These are phyloP conservation scores for Accipiter cooperii DNA, from an alignment of 2,113 vertebrate species.

Conservation along the genomic window DNA sequence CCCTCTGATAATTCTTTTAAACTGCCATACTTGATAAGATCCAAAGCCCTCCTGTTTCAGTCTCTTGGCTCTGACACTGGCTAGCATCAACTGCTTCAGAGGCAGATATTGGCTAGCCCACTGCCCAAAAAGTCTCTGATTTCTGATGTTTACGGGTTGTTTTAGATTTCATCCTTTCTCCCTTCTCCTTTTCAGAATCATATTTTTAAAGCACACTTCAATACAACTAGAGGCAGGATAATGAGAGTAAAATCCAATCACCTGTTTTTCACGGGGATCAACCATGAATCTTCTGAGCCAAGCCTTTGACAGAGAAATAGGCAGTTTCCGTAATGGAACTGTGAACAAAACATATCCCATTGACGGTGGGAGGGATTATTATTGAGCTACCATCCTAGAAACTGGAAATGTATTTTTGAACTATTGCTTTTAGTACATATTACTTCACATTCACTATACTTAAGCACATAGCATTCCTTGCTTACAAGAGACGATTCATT, in stretches of 20 bases:
- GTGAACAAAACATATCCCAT: slow-evolving; percentile 23
- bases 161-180: neutral
- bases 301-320: slow-evolving; percentile 21
- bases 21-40: neutral
- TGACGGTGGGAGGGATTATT: neutral
- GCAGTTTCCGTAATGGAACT: slow-evolving; percentile 29
- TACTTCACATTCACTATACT: neutral
- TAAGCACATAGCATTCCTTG: neutral
- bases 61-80: neutral
- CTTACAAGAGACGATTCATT: neutral
- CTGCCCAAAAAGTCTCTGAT: neutral
- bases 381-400: slow-evolving; percentile 13
- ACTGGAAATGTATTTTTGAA: slow-evolving; percentile 31
- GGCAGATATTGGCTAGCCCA: neutral
- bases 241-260: slow-evolving; percentile 50
- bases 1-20: neutral
- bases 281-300: slow-evolving; percentile 12
- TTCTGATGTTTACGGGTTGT: neutral
- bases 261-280: slow-evolving; percentile 20
- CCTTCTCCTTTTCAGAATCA: neutral
- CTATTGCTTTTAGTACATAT: slow-evolving; percentile 4
- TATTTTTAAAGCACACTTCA: neutral
- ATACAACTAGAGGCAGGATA: neutral
- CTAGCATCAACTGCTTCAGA: neutral
- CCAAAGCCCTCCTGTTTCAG: neutral